A percentile compares a stretch with the other conserved stretches of the same genome.
Conservation (phyloP, 2,797 vertebrate species). For the Astyanax mexicanus region DNA sequence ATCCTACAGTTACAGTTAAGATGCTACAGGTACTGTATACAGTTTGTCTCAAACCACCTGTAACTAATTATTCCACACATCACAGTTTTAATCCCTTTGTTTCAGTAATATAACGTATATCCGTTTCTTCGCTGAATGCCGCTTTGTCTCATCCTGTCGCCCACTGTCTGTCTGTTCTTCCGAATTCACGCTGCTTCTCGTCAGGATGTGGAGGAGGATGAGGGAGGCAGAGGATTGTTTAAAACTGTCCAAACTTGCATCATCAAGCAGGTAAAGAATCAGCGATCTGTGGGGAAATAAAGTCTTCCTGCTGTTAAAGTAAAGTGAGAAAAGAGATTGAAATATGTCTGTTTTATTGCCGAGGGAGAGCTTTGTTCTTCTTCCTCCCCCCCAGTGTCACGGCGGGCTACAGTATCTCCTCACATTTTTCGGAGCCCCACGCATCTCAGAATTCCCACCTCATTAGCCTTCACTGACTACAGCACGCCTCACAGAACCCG, state of each 20-base stretch:
- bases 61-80: neutral
- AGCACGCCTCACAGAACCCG: neutral
- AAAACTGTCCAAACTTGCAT: conserved; percentile 27
- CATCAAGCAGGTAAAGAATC: conserved; percentile 21
- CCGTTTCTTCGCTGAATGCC: neutral
- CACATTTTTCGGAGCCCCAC: neutral
- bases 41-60: conserved; percentile 9
- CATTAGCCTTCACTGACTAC: conserved; percentile 17
- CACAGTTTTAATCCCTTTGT: conserved; percentile 1
- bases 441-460: conserved; percentile 17
- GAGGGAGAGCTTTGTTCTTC: conserved; percentile 9
- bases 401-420: neutral
- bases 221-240: neutral
- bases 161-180: conserved; percentile 35
- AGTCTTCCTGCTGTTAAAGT: conserved; percentile 11
- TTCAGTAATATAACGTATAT: neutral
- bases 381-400: neutral
- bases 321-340: neutral
- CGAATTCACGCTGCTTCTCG: neutral
- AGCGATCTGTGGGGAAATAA: conserved; percentile 18
- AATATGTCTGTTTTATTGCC: conserved; percentile 15
- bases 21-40: neutral
- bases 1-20: neutral
- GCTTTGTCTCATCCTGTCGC: conserved; percentile 3
- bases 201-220: conserved; percentile 8